A percentile compares a stretch with the other conserved stretches of the same genome.
phyloP scores from a whole-genome alignment of 2,797 vertebrate genomes.

The Sarcophilus harrisii region DNA sequence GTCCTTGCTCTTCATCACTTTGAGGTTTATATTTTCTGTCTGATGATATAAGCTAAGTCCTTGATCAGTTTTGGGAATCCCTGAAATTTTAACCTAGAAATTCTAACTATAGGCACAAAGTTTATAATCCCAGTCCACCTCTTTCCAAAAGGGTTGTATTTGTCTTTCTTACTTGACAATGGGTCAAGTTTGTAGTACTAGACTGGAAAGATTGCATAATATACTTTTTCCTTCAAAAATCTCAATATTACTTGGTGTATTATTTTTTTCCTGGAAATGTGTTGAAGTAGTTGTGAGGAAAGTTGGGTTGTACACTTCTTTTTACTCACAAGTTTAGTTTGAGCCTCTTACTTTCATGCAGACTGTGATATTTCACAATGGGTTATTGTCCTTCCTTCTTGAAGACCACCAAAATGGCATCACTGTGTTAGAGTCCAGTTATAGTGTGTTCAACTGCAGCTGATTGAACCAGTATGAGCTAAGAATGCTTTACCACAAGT shows the following conservation, averaged over 20 bases:
- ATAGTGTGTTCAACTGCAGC: no score
- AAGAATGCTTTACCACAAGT: no score
- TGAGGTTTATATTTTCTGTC: not conserved
- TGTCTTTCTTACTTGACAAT: not conserved
- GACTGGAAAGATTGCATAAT: not conserved
- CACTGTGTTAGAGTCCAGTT: no score
- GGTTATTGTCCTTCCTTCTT: no score
- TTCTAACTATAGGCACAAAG: not conserved
- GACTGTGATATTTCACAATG: not conserved
- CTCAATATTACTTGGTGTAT: not conserved
- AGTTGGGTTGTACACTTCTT: not conserved
- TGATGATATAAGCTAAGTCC: not conserved
- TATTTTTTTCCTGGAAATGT: not conserved
- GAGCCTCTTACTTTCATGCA: not conserved
- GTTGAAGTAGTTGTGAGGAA: not conserved
- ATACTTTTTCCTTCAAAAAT: not conserved
- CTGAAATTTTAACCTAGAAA: not conserved
- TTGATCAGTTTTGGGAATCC: not conserved
- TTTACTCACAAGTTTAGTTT: not conserved
- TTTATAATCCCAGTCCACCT: not conserved
- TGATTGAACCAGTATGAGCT: no score
- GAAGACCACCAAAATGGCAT: no score
- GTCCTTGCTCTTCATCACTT: not conserved
- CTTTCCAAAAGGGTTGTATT: not conserved
- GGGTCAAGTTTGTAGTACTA: not conserved